Evolutionary conservation across 37 sponge, comb jelly and placozoan genomes (phyloP).

Genomic region (Oopsacas minuta): DNA sequence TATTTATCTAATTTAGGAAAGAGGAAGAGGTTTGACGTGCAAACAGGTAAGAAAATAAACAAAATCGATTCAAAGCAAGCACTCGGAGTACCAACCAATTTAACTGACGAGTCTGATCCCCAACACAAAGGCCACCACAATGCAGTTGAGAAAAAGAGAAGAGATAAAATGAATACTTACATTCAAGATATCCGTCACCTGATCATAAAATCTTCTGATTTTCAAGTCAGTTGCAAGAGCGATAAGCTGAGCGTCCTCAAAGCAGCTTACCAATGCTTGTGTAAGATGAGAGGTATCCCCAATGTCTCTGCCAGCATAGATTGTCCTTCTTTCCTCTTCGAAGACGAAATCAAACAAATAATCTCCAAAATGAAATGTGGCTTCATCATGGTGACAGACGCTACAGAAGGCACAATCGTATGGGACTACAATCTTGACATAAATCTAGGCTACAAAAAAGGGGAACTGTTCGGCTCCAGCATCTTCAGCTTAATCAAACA

Average conservation of each 20-base stretch:
- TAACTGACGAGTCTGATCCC: not conserved
- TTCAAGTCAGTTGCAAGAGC: not conserved
- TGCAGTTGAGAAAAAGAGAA: not conserved
- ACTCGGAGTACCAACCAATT: not conserved
- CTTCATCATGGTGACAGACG: constrained; percentile 13
- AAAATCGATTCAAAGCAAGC: not conserved
- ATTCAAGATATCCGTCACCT: not conserved
- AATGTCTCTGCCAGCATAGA: not conserved
- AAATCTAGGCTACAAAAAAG: not conserved
- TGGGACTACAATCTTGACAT: not conserved
- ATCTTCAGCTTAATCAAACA: not conserved
- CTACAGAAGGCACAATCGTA: not conserved
- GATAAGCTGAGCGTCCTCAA: constrained; percentile 6
- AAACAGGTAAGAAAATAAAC: not conserved
- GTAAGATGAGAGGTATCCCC: not conserved
- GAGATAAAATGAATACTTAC: not conserved
- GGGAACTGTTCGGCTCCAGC: not conserved
- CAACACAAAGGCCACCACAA: not conserved
- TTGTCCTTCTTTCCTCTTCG: not conserved
- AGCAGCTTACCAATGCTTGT: not conserved
- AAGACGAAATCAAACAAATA: not conserved
- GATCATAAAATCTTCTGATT: not conserved
- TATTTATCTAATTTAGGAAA: no score
- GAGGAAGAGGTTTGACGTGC: not conserved
- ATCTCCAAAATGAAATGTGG: not conserved